Percentiles rank a stretch among this genome's conserved stretches.
These are phyloP conservation scores for Oscheius sp. DNA, from an alignment of 2,888 invertebrate genomes.

Conservation along the genomic window DNA sequence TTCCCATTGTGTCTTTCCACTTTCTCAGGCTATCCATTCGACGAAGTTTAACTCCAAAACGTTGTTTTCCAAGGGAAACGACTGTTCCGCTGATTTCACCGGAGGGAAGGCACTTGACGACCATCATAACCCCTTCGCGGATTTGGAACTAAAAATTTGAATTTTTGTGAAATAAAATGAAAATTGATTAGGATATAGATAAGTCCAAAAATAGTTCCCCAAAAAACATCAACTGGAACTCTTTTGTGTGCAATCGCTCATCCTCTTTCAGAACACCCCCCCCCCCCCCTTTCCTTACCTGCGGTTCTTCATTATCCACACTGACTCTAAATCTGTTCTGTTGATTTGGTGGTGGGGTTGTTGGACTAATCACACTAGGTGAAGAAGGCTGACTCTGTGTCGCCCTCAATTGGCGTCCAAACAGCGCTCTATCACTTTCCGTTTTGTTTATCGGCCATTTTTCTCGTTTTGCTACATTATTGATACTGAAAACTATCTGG, in stretches of 20 bases:
- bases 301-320: background rate
- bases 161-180: background rate
- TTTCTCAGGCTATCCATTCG: conserved; percentile 18
- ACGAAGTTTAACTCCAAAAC: conserved; percentile 26
- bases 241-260: background rate
- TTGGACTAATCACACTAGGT: background rate
- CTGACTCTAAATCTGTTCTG: background rate
- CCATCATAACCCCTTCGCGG: conserved; percentile 28
- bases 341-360: conserved; percentile 7
- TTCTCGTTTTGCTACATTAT: conserved; percentile 13
- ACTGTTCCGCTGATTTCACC: conserved; percentile 27
- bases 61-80: conserved; percentile 24
- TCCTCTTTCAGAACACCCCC: background rate
- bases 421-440: background rate
- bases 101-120: conserved; percentile 15
- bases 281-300: background rate
- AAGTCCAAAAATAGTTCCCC: too few relatives aligned
- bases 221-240: too few relatives aligned
- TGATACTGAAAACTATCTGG: conserved; percentile 29
- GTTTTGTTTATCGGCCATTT: background rate
- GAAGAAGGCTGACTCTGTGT: conserved; percentile 13
- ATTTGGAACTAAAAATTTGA: conserved; percentile 1
- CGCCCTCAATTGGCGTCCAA: background rate
- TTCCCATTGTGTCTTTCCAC: conserved; percentile 29
- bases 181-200: too few relatives aligned